phyloP scores from a whole-genome alignment of 2,113 vertebrate genomes.

The Neomonachus schauinslandi region DNA sequence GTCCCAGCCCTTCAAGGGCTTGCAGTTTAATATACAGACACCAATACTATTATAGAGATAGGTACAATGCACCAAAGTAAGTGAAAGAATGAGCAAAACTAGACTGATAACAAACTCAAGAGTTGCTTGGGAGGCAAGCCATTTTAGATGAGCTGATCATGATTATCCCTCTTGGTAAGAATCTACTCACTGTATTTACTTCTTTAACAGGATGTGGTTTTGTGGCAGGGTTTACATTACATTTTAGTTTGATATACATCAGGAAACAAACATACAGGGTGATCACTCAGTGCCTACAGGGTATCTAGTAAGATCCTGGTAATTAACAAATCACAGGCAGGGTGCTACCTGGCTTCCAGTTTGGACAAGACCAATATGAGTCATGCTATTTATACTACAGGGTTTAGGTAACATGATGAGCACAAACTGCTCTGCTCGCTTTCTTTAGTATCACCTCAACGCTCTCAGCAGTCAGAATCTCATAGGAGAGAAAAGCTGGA shows the following conservation, averaged over 20 bases:
- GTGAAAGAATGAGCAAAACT: not conserved
- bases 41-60: not conserved
- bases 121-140: not conserved
- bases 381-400: not conserved
- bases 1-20: not conserved
- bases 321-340: constrained; percentile 5
- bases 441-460: not conserved
- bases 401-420: not conserved
- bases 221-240: constrained; percentile 17
- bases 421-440: not conserved
- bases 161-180: not conserved
- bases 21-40: not conserved
- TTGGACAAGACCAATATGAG: constrained; percentile 21
- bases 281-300: constrained; percentile 18
- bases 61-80: not conserved
- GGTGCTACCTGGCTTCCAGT: not conserved
- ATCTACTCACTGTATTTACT: not conserved
- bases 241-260: constrained; percentile 22
- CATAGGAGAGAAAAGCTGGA: not conserved
- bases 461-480: not conserved
- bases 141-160: not conserved
- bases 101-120: not conserved
- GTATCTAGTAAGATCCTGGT: constrained; percentile 18
- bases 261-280: not conserved
- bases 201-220: constrained; percentile 56